Evolutionary conservation across 1,140 invertebrate genomes (phyloP).

Genomic region (Adelges cooleyi): DNA sequence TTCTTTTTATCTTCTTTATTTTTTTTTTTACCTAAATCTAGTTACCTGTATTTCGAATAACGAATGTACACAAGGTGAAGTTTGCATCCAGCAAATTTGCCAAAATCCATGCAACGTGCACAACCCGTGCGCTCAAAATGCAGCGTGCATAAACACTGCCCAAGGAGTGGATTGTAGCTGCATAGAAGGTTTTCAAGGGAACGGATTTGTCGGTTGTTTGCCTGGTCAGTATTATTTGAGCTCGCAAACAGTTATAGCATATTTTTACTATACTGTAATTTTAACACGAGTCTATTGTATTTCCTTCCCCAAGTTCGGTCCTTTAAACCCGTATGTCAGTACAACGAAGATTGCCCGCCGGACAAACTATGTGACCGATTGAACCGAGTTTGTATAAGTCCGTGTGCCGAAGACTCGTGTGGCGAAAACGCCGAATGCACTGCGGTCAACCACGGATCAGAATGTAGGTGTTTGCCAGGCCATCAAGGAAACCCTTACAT

Average conservation of each 20-base stretch:
- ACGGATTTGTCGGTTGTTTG: conserved; percentile 65
- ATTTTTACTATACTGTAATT: too few species aligned
- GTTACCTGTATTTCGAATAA: conserved; percentile 68
- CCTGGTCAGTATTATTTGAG: conserved; percentile 56
- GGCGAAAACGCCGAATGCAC: conserved; percentile 72
- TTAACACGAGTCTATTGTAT: conserved; percentile 16
- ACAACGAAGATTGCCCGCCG: conserved; percentile 77
- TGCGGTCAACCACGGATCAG: conserved; percentile 59
- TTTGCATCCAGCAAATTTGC: conserved; percentile 67
- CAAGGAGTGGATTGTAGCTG: conserved; percentile 76
- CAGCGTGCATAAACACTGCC: conserved; percentile 77
- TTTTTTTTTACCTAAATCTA: conserved; percentile 42
- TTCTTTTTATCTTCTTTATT: conserved; percentile 34
- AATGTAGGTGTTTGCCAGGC: conserved; percentile 64
- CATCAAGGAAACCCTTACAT: conserved; percentile 68
- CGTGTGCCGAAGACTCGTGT: conserved; percentile 68
- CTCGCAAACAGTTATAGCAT: too few species aligned
- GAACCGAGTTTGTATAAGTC: conserved; percentile 69
- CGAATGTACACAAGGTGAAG: conserved; percentile 66
- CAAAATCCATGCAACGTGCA: conserved; percentile 68
- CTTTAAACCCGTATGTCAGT: conserved; percentile 64
- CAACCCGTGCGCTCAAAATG: conserved; percentile 70
- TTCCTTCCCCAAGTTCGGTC: conserved; percentile 37
- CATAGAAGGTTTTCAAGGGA: conserved; percentile 69
- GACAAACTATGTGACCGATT: conserved; percentile 67